Conservation (phyloP, 2,797 vertebrate genomes). For the Fundulus diaphanus region DNA sequence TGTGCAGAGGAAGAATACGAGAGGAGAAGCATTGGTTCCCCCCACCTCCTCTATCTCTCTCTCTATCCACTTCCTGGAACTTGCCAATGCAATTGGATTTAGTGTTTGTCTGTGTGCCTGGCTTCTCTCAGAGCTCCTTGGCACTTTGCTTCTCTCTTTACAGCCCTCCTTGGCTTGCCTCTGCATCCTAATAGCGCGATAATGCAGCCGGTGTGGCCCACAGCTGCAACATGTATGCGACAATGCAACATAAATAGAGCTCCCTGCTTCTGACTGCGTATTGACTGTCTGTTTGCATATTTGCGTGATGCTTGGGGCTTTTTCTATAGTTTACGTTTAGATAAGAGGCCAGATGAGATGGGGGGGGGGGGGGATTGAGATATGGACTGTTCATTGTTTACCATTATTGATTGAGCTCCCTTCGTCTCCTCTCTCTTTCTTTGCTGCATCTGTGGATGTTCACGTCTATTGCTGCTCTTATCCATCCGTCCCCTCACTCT, state of each 20-base stretch:
- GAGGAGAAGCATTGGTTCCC: constrained; percentile 11
- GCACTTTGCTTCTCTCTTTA: constrained; percentile 49
- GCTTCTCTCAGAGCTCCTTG: constrained; percentile 65
- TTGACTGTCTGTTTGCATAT: constrained; percentile 43
- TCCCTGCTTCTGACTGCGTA: constrained; percentile 31
- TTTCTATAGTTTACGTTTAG: constrained; percentile 68
- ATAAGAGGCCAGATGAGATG: constrained; percentile 41
- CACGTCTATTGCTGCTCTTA: constrained; percentile 26
- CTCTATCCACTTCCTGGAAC: constrained; percentile 72
- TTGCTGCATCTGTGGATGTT: constrained; percentile 23
- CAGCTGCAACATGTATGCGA: constrained; percentile 57
- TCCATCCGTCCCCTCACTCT: constrained; percentile 14
- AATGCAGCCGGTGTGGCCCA: constrained; percentile 66
- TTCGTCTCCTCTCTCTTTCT: constrained; percentile 12
- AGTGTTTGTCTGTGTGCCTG: constrained; percentile 73
- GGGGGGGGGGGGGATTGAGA: constrained; percentile 34
- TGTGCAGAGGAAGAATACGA: constrained; percentile 22
- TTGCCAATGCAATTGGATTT: constrained; percentile 76
- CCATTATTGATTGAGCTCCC: constrained; percentile 59
- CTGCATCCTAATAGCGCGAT: constrained; percentile 70
- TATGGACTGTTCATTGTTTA: constrained; percentile 68
- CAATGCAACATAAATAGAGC: constrained; percentile 59
- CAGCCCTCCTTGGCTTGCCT: constrained; percentile 55
- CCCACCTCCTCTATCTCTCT: constrained; percentile 51
- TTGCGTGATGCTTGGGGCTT: constrained; percentile 38